Evolutionary conservation across 2,888 invertebrate genomes (phyloP), one percentile per base, ranked within the genome.

Genomic region (Parnassius smintheus): DNA sequence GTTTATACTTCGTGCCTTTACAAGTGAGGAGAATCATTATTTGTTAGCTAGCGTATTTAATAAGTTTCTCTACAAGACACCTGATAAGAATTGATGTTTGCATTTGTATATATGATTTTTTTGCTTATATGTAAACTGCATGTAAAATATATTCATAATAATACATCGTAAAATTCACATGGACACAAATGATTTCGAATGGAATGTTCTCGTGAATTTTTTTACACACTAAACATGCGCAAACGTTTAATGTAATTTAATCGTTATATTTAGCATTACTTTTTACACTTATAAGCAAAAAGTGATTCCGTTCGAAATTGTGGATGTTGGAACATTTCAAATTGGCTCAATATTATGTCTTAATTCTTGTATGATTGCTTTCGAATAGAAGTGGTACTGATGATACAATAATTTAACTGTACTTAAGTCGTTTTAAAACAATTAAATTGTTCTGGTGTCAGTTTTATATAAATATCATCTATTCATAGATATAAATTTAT

Each of bases 271-370:
- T n/a, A 52, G 11, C n/a, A 41, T 12, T n/a, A 11, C 1, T 13
- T 52, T 52, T 52, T 52, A 35, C 25, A 49, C 11, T 41, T 12
- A 52, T 2, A 52, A 35, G 35, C 51, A 3, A 52, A 35, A 50
- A 44, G 41, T 49, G 9, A 3, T 57, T 61, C 48, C 18, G 54
- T 60, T 61, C 44, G 42, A 50, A 35, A 49, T 49, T 18, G n/a
- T 45, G 61, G 57, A 58, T 65, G 62, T 55, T 46, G 13, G 44
- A n/a, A 48, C 35, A 4, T 52, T 42, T 18, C 35, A 12, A 64
- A 73, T 74, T 77, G 79, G 85, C 86, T 86, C 86, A 86, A 86
- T 82, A 72, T 80, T 78, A 66, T 65, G 75, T 81, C 82, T 75
- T 80, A 71, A 74, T 77, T 77, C 51, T 78, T 76, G 74, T 80